phyloP scores from a whole-genome alignment of 2,113 vertebrate genomes.

The Limanda limanda region DNA sequence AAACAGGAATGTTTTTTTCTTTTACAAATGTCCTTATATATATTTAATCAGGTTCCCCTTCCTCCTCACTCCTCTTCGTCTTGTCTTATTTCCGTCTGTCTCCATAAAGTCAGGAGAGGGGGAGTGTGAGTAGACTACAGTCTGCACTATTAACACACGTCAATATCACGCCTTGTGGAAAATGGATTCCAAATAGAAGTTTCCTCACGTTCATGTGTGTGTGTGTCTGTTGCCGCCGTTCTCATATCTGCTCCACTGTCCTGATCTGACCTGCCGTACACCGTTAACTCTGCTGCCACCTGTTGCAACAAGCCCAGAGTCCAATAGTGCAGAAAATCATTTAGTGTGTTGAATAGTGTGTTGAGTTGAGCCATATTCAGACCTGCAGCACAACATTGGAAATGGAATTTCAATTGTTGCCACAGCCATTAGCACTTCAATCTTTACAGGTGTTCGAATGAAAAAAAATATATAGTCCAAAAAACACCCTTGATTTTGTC shows the following conservation, averaged over 20 bases:
- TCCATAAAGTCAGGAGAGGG: constrained; percentile 22
- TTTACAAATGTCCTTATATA: not conserved
- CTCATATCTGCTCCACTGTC: constrained; percentile 34
- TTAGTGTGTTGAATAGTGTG: not conserved
- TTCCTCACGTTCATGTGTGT: constrained; percentile 42
- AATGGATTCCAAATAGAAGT: constrained; percentile 67
- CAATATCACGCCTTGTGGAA: constrained; percentile 61
- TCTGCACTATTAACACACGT: constrained; percentile 62
- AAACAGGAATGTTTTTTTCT: not conserved
- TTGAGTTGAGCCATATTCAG: too few relatives aligned
- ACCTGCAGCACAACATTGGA: too few relatives aligned
- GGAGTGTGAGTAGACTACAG: constrained; percentile 64
- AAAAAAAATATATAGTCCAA: not conserved
- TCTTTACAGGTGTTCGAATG: not conserved
- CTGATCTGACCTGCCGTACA: constrained; percentile 35
- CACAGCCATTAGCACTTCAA: not conserved
- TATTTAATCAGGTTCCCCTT: not conserved
- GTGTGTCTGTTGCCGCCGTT: constrained; percentile 10
- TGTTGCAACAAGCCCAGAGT: constrained; percentile 18
- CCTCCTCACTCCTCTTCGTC: constrained; percentile 6
- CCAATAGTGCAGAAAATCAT: not conserved
- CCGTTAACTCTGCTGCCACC: constrained; percentile 44
- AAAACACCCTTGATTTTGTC: not conserved
- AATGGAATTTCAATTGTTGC: not conserved
- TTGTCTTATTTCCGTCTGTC: constrained; percentile 16